Evolutionary conservation across 2,888 invertebrate species (phyloP), one percentile per base, ranked within the genome.

Genomic region (Onchidella celtica): DNA sequence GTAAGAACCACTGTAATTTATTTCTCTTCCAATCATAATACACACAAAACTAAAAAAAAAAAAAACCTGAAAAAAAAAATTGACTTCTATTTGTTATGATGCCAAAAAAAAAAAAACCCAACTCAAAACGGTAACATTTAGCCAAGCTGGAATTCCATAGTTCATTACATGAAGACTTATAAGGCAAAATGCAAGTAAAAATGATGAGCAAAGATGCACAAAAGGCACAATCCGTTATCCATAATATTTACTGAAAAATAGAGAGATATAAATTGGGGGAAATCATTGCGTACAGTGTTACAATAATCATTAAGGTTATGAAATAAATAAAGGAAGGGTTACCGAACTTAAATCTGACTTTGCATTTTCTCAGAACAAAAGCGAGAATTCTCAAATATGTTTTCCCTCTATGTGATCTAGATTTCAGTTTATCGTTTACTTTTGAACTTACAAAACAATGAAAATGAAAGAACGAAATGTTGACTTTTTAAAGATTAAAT

Each of bases 271-370:
- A 6, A 75, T 14, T 24, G 21, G 34, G 57, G 32, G 29, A 73
- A 63, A 24, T 73, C 32, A 32, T 61, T 63, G 36, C 63, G 63
- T n/a, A 55, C 32, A 61, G 24, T 36, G 36, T n/a, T 73, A 73
- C n/a, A 38, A 66, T 32, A 34, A 11, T 34, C 2, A 36, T 14
- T 66, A 34, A 0, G 38, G 14, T 3, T 34, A 55, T 3, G 29
- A 0, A 69, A 59, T 17, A 78, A 36, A 11, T 36, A 68, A 47
- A 1, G 72, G 2, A 32, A 55, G 27, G 32, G n/a, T n/a, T n/a
- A n/a, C n/a, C n/a, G n/a, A n/a, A n/a, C n/a, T n/a, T n/a, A n/a
- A n/a, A n/a, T n/a, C n/a, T n/a, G n/a, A n/a, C n/a, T n/a, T n/a
- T n/a, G n/a, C n/a, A n/a, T n/a, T n/a, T n/a, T n/a, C n/a, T n/a